Conservation (phyloP, 2,113 vertebrate genomes). For the Butorides virescens region DNA sequence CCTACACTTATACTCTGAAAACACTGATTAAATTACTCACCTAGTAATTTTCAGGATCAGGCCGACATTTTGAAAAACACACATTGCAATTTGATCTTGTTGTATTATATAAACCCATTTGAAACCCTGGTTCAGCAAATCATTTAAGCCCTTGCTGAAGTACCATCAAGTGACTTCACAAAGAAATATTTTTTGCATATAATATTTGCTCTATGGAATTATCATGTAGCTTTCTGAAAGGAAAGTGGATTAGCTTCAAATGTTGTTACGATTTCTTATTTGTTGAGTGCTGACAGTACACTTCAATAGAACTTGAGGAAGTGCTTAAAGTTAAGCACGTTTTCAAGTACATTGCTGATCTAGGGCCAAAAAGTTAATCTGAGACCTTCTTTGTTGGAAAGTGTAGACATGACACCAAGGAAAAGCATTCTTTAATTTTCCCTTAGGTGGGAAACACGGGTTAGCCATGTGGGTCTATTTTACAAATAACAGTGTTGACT, state of each 20-base stretch:
- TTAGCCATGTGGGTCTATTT: background rate
- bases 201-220: slow-evolving; percentile 29
- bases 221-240: slow-evolving; percentile 36
- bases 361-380: slow-evolving; percentile 50
- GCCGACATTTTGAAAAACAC: slow-evolving; percentile 2
- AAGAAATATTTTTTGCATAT: slow-evolving; percentile 33
- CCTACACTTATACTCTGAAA: slow-evolving; percentile 12
- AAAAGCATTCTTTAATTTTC: background rate
- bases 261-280: slow-evolving; percentile 36
- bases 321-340: slow-evolving; percentile 60
- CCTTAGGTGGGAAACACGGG: background rate
- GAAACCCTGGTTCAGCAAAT: slow-evolving; percentile 23
- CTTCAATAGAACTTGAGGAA: slow-evolving; percentile 51
- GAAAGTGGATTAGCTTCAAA: slow-evolving; percentile 45
- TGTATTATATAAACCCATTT: slow-evolving; percentile 10
- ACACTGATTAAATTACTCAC: slow-evolving; percentile 47
- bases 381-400: slow-evolving; percentile 19
- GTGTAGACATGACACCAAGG: slow-evolving; percentile 8
- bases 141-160: slow-evolving; percentile 24
- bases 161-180: slow-evolving; percentile 7
- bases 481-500: background rate
- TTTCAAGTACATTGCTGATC: slow-evolving; percentile 57
- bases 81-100: slow-evolving; percentile 41
- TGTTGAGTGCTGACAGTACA: slow-evolving; percentile 57
- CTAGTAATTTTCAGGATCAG: slow-evolving; percentile 44